phyloP scores from a whole-genome alignment of 2,888 invertebrate genomes.

The Tipula unca region DNA sequence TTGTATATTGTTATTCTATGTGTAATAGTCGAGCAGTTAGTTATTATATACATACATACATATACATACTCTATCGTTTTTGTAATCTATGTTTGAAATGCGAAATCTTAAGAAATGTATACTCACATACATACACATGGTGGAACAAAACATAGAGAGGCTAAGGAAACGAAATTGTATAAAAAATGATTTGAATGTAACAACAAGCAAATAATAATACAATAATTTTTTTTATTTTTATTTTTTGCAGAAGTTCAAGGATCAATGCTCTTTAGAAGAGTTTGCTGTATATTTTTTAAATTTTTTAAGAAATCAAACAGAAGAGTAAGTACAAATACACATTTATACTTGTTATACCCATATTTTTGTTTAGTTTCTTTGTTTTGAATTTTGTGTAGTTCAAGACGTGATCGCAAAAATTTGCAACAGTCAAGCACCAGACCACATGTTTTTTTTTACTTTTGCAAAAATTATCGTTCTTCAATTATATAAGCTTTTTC shows the following conservation, averaged over 20 bases:
- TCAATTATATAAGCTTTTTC: too few species aligned
- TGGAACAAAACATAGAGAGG: neutral
- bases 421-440: neutral
- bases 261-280: conserved; percentile 38
- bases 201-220: neutral
- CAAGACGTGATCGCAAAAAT: neutral
- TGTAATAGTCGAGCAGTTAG: neutral
- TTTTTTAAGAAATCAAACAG: conserved; percentile 48
- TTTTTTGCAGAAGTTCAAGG: conserved; percentile 22
- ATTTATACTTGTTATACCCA: too few species aligned
- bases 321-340: conserved; percentile 39
- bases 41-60: too few species aligned
- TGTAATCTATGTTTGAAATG: neutral
- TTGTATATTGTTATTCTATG: neutral
- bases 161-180: neutral
- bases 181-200: neutral
- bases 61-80: neutral
- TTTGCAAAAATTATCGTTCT: too few species aligned
- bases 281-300: conserved; percentile 52
- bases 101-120: neutral
- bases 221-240: conserved; percentile 4
- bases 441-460: too few species aligned
- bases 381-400: neutral
- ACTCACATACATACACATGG: neutral
- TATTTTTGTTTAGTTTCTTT: neutral